These are phyloP conservation scores for Biston stratarius DNA, from an alignment of 2,888 invertebrate genomes.

Conservation along the genomic window DNA sequence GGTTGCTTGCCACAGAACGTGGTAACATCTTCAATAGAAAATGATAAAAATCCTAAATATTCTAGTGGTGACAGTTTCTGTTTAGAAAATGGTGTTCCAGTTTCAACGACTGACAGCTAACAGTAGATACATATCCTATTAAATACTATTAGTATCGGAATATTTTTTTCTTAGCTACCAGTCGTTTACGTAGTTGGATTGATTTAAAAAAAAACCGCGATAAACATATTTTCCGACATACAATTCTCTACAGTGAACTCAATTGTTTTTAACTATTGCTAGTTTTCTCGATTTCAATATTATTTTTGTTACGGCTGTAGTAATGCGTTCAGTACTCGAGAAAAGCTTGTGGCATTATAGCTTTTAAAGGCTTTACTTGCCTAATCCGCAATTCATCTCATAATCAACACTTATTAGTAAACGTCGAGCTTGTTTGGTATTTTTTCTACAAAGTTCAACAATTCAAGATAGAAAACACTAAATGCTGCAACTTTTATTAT, in stretches of 20 bases:
- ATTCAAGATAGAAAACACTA: background rate
- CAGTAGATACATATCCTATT: background rate
- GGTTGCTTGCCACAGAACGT: too few relatives aligned
- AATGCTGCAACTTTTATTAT: too few relatives aligned
- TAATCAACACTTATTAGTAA: too few relatives aligned
- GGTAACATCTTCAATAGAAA: too few relatives aligned
- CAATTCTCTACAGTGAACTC: background rate
- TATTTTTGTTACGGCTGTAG: background rate
- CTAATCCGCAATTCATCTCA: too few relatives aligned
- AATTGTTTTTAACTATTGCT: background rate
- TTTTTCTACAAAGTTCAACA: background rate
- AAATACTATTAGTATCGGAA: background rate
- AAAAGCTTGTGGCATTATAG: background rate
- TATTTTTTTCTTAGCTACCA: background rate
- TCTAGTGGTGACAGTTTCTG: too few relatives aligned
- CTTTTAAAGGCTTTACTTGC: too few relatives aligned
- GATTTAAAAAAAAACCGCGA: background rate
- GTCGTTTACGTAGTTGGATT: background rate
- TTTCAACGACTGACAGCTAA: background rate
- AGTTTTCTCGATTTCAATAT: background rate
- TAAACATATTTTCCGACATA: background rate
- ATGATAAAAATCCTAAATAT: too few relatives aligned
- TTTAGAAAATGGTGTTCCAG: background rate
- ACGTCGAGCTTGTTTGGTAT: too few relatives aligned
- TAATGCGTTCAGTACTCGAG: background rate